Conservation (phyloP, 1,140 invertebrate genomes). For the Caligus rogercresseyi region DNA sequence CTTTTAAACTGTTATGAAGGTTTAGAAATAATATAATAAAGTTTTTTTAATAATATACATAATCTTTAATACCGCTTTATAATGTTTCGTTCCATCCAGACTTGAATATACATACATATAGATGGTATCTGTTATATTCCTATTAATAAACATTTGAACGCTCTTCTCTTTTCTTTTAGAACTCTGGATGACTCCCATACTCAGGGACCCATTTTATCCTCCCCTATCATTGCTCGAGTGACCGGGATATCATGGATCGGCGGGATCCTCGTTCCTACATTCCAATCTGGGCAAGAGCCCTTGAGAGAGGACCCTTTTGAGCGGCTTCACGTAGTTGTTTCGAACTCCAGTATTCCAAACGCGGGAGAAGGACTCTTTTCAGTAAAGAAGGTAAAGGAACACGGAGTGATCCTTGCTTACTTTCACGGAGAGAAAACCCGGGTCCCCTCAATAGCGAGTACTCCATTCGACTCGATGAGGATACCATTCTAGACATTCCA, state of each 20-base stretch:
- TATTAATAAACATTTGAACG: no score
- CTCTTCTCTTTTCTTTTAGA: not conserved
- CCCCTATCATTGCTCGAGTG: not conserved
- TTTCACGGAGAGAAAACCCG: not conserved
- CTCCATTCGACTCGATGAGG: not conserved
- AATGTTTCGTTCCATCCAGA: no score
- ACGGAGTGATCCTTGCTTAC: not conserved
- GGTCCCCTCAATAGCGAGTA: not conserved
- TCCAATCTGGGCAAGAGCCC: not conserved
- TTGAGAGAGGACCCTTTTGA: not conserved
- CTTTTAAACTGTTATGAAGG: no score
- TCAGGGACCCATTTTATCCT: not conserved
- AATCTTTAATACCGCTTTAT: no score
- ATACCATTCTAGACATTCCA: not conserved
- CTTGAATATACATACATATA: no score
- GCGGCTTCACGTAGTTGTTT: not conserved
- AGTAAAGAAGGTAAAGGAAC: not conserved
- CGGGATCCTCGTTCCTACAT: not conserved
- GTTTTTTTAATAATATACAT: no score
- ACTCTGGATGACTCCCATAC: not conserved
- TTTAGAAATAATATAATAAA: no score
- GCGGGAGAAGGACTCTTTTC: not conserved
- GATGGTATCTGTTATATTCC: no score
- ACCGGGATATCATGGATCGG: not conserved
- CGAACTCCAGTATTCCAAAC: not conserved